phyloP scores from a whole-genome alignment of 2,797 vertebrate genomes.

The Pseudomugil tenellus region DNA sequence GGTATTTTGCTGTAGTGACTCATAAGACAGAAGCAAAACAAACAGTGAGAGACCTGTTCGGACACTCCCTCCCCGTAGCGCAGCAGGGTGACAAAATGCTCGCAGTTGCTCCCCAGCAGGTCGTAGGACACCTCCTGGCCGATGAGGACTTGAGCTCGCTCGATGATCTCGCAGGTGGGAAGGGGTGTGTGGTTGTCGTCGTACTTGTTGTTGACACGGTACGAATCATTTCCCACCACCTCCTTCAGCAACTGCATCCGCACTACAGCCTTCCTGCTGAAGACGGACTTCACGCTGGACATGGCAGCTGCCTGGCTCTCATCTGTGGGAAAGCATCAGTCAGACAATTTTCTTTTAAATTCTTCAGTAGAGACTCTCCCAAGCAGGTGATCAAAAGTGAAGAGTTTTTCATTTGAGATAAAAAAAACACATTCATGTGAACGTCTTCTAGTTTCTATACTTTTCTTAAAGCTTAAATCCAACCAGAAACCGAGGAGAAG shows the following conservation, averaged over 20 bases:
- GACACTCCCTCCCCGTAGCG: conserved; percentile 91
- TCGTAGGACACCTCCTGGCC: conserved; percentile 90
- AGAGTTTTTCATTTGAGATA: not conserved
- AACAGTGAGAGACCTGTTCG: conserved; percentile 85
- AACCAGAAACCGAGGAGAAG: too few species aligned
- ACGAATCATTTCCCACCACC: conserved; percentile 87
- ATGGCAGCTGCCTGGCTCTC: conserved; percentile 81
- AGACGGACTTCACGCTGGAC: conserved; percentile 89
- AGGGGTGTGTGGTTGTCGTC: conserved; percentile 85
- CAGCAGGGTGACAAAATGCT: conserved; percentile 93
- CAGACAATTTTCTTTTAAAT: not conserved
- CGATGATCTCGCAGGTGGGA: conserved; percentile 87
- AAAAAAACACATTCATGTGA: not conserved
- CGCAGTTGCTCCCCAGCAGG: conserved; percentile 91
- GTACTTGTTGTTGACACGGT: conserved; percentile 93
- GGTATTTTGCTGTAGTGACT: conserved; percentile 22
- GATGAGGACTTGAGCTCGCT: conserved; percentile 83
- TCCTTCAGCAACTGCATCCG: conserved; percentile 94
- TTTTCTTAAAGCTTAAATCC: not conserved
- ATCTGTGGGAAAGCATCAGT: conserved; percentile 68
- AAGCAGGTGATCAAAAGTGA: not conserved
- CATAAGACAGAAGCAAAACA: conserved; percentile 51
- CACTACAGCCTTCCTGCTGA: conserved; percentile 90
- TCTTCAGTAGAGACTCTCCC: not conserved
- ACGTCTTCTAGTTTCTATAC: not conserved